A percentile compares a stretch with the other conserved stretches of the same genome.
Conservation (phyloP, 2,888 invertebrate species). For the Drosophila neoperkinsi region DNA sequence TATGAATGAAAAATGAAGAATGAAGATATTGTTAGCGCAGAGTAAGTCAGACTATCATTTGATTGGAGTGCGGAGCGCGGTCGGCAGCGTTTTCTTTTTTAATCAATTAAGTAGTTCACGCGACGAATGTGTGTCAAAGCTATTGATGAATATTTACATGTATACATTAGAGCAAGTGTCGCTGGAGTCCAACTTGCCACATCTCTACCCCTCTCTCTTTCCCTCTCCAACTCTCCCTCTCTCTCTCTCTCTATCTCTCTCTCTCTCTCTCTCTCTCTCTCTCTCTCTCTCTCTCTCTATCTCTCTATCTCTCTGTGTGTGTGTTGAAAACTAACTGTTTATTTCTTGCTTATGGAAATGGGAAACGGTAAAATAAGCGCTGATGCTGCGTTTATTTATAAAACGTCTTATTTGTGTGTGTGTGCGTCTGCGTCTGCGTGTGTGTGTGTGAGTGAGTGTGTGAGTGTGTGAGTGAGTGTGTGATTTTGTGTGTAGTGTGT, state of each 20-base stretch:
- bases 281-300: slow-evolving; percentile 1
- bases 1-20: slow-evolving; percentile 50
- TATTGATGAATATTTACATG: slow-evolving; percentile 71
- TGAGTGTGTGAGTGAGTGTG: slow-evolving; percentile 9
- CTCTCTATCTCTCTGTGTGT: neutral
- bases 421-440: slow-evolving; percentile 4
- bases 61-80: neutral
- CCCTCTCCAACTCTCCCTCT: neutral
- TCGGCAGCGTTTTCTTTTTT: slow-evolving; percentile 53
- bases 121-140: slow-evolving; percentile 68
- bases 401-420: slow-evolving; percentile 15
- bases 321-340: slow-evolving; percentile 54
- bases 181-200: slow-evolving; percentile 13
- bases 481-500: slow-evolving; percentile 7
- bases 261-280: slow-evolving; percentile 1
- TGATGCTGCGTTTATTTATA: slow-evolving; percentile 34
- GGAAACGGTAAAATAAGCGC: slow-evolving; percentile 72
- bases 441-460: neutral
- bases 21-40: slow-evolving; percentile 14
- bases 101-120: slow-evolving; percentile 73
- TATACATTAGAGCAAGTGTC: slow-evolving; percentile 65
- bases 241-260: slow-evolving; percentile 2
- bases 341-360: slow-evolving; percentile 76
- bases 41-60: neutral
- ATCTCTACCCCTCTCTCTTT: neutral